phyloP scores from a whole-genome alignment of 2,797 vertebrate species.

The Huso huso region DNA sequence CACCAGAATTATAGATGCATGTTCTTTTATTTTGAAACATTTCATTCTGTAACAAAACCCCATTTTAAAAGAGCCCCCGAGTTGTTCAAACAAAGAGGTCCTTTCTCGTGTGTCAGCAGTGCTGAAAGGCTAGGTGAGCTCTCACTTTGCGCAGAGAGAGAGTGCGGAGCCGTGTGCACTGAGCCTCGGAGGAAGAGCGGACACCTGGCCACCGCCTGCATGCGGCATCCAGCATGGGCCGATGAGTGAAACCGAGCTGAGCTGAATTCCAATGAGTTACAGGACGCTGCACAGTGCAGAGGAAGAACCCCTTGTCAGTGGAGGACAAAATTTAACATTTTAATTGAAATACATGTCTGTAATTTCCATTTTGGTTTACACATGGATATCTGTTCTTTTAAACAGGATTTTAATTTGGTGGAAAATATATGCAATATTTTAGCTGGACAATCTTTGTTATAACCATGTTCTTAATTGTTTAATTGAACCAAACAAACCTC shows the following conservation, averaged over 20 bases:
- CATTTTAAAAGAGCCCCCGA: slow-evolving; percentile 5
- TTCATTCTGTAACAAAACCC: too few relatives aligned
- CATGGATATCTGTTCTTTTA: too few relatives aligned
- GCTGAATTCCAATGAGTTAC: neutral
- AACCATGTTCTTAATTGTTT: too few relatives aligned
- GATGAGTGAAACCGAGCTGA: neutral
- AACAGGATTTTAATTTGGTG: too few relatives aligned
- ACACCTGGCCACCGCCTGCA: slow-evolving; percentile 38
- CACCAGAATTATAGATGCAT: too few relatives aligned
- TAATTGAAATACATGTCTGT: too few relatives aligned
- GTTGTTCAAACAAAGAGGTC: slow-evolving; percentile 55
- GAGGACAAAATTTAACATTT: neutral
- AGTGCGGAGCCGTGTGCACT: slow-evolving; percentile 42
- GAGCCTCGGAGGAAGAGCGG: slow-evolving; percentile 28
- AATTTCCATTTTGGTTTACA: too few relatives aligned
- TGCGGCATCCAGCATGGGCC: slow-evolving; percentile 22
- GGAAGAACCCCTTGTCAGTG: neutral
- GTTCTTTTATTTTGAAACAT: too few relatives aligned
- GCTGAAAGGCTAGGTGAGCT: slow-evolving; percentile 50
- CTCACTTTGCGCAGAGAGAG: slow-evolving; percentile 47
- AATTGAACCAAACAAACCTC: too few relatives aligned
- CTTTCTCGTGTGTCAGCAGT: slow-evolving; percentile 34
- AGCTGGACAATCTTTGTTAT: too few relatives aligned
- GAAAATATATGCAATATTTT: too few relatives aligned
- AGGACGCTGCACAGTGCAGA: neutral